A percentile compares a stretch with the other conserved stretches of the same genome.
phyloP scores from a whole-genome alignment of 2,888 invertebrate species.

The Parthenolecanium corni region DNA sequence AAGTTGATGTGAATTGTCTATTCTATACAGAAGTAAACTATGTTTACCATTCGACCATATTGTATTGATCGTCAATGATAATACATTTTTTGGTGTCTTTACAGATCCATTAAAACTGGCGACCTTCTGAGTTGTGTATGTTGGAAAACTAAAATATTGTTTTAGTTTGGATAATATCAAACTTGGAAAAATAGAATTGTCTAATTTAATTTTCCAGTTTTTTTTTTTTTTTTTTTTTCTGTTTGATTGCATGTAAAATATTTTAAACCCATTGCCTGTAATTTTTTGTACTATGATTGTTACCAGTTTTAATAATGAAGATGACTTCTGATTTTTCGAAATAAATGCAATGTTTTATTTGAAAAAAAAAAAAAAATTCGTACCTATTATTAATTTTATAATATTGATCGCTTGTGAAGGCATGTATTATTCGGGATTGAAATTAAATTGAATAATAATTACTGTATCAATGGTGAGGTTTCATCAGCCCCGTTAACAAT shows the following conservation, averaged over 20 bases:
- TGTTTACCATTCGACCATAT: too few relatives aligned
- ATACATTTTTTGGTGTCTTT: background rate
- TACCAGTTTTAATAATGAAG: slow-evolving; percentile 22
- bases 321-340: slow-evolving; percentile 6
- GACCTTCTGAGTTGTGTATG: background rate
- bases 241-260: slow-evolving; percentile 11
- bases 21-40: too few relatives aligned
- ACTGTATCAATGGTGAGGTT: too few relatives aligned
- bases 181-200: slow-evolving; percentile 1
- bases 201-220: slow-evolving; percentile 2
- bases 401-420: too few relatives aligned
- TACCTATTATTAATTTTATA: too few relatives aligned
- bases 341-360: slow-evolving; percentile 17
- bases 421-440: too few relatives aligned
- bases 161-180: background rate
- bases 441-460: too few relatives aligned
- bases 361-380: too few relatives aligned
- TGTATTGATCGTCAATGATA: too few relatives aligned
- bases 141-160: too few relatives aligned
- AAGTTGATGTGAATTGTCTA: too few relatives aligned
- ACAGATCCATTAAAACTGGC: slow-evolving; percentile 2
- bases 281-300: slow-evolving; percentile 24
- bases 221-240: background rate
- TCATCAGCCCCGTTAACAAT: too few relatives aligned
- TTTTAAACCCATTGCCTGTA: slow-evolving; percentile 4